Evolutionary conservation across 2,113 vertebrate species (phyloP).

Genomic region (Coturnix japonica): DNA sequence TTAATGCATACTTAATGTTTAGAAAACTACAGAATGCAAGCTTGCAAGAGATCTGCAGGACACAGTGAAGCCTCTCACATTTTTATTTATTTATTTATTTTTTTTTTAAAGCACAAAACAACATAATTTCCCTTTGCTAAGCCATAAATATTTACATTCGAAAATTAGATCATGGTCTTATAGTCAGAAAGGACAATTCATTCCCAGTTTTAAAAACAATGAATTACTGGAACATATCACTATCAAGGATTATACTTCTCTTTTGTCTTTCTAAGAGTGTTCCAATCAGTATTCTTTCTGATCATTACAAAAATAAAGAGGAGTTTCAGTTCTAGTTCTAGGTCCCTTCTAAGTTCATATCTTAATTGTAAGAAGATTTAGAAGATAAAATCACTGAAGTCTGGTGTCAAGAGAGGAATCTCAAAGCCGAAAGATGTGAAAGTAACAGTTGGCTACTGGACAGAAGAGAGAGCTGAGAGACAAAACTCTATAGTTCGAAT

Average conservation of each 20-base stretch:
- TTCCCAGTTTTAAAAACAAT: not conserved
- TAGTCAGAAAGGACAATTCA: not conserved
- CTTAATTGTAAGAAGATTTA: not conserved
- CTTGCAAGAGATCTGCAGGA: not conserved
- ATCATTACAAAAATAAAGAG: not conserved
- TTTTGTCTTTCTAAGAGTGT: not conserved
- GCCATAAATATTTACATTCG: not conserved
- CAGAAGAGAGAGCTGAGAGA: not conserved
- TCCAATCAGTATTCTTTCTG: not conserved
- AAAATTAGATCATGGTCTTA: not conserved
- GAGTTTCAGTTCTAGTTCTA: not conserved
- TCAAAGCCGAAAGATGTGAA: not conserved
- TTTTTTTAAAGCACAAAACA: not conserved
- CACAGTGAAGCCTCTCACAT: not conserved
- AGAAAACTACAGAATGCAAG: not conserved
- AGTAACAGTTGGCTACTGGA: not conserved
- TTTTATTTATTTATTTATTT: not conserved
- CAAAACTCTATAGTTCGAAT: constrained; percentile 41
- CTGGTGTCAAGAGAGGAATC: not conserved
- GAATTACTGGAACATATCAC: not conserved
- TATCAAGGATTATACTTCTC: not conserved
- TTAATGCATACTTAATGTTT: not conserved
- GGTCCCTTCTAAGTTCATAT: not conserved
- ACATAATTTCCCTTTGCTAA: not conserved
- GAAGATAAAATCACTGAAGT: not conserved